Percentiles rank a stretch among this genome's conserved stretches.
Conservation (phyloP, 2,113 vertebrate species). For the Neomonachus schauinslandi region DNA sequence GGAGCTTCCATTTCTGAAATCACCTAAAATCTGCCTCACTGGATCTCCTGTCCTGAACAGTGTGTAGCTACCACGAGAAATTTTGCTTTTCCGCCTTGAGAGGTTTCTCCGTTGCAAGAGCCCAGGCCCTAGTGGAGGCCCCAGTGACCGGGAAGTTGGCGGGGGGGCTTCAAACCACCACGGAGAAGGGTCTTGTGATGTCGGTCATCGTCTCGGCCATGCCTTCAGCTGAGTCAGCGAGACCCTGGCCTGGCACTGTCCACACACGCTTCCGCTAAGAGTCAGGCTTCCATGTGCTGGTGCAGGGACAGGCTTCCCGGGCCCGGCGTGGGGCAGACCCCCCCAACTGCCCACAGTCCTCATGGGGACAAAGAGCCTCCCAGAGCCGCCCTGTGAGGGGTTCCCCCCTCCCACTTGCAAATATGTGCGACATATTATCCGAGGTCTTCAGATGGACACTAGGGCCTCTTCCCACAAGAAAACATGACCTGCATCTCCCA, state of each 20-base stretch:
- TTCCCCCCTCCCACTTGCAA: too few species aligned
- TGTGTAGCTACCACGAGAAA: background rate
- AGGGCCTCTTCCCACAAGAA: background rate
- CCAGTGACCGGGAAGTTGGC: rapidly evolving
- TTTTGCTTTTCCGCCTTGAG: background rate
- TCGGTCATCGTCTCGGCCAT: rapidly evolving
- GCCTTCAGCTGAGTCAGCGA: rapidly evolving
- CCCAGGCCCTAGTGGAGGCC: background rate
- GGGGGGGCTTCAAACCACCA: too few species aligned
- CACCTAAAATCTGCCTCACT: background rate
- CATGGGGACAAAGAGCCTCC: background rate
- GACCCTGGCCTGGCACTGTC: rapidly evolving
- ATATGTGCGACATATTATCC: rapidly evolving
- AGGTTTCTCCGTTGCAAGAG: background rate
- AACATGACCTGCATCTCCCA: rapidly evolving
- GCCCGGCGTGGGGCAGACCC: background rate
- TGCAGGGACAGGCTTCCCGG: rapidly evolving
- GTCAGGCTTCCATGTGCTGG: rapidly evolving
- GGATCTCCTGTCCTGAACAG: background rate
- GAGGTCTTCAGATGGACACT: background rate
- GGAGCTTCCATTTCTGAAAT: background rate
- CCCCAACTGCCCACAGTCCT: rapidly evolving
- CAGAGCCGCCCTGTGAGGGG: background rate
- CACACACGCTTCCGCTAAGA: rapidly evolving
- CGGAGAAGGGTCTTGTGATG: rapidly evolving